These are phyloP conservation scores for Gyps fulvus DNA, from an alignment of 2,113 vertebrate genomes.

Conservation along the genomic window DNA sequence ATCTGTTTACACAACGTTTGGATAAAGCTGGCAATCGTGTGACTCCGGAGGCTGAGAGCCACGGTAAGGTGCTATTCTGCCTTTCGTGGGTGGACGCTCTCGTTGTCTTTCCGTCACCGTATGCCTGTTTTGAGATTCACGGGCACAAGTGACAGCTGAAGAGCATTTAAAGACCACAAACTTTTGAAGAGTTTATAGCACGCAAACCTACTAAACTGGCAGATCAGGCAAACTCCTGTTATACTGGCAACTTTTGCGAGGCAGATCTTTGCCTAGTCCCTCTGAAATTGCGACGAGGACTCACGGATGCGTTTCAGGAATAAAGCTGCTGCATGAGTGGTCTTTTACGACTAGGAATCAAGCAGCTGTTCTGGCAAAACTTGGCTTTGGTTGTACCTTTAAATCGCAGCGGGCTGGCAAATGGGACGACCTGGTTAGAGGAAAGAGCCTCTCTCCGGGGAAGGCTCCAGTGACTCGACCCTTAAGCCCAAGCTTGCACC, in stretches of 20 bases:
- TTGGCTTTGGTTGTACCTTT: not conserved
- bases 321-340: not conserved
- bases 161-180: no score
- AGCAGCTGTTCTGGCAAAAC: not conserved
- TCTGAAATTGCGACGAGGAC: no score
- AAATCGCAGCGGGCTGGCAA: not conserved
- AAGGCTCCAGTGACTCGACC: not conserved
- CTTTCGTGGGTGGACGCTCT: not conserved
- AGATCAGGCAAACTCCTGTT: no score
- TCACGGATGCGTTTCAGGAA: not conserved
- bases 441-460: not conserved
- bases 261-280: no score
- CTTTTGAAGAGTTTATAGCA: no score
- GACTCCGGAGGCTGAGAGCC: slow-evolving; percentile 88
- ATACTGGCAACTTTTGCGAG: no score
- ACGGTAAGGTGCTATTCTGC: slow-evolving; percentile 75
- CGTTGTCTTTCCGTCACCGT: not conserved
- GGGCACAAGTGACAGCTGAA: no score
- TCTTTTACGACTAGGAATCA: not conserved
- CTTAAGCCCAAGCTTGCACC: not conserved
- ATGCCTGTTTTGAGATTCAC: not conserved
- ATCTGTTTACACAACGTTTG: slow-evolving; percentile 91
- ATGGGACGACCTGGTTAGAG: not conserved
- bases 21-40: slow-evolving; percentile 88
- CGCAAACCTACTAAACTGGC: no score